Conservation (phyloP, 1,140 invertebrate genomes). For the Diorhabda sublineata region DNA sequence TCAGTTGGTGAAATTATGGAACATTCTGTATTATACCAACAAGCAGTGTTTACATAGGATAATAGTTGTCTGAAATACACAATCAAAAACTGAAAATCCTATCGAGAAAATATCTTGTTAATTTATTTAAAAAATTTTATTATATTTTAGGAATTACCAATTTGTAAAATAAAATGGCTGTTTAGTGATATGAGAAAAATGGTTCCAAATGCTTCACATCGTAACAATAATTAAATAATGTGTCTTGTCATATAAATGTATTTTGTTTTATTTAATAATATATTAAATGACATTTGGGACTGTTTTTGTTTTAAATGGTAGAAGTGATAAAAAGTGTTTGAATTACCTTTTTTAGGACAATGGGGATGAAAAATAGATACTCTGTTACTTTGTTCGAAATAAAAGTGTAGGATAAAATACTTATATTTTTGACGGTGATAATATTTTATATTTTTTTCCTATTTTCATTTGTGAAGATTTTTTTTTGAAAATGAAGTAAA, state of each 20-base stretch:
- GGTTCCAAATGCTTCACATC: neutral
- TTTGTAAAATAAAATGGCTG: neutral
- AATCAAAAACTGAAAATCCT: too few relatives aligned
- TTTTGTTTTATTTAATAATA: too few relatives aligned
- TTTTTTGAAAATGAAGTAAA: conserved; percentile 17
- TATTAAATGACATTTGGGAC: neutral
- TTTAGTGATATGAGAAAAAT: neutral
- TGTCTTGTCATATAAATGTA: too few relatives aligned
- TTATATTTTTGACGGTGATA: conserved; percentile 20
- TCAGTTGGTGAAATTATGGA: too few relatives aligned
- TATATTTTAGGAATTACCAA: neutral
- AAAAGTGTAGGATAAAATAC: conserved; percentile 2
- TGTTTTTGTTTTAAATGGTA: neutral
- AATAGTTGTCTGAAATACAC: too few relatives aligned
- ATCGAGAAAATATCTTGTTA: too few relatives aligned
- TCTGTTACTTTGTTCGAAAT: conserved; percentile 7
- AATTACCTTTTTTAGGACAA: neutral
- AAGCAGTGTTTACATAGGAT: too few relatives aligned
- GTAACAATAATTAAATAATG: too few relatives aligned
- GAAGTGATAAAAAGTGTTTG: neutral
- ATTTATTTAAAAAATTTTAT: neutral
- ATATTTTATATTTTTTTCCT: conserved; percentile 3
- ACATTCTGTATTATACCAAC: too few relatives aligned
- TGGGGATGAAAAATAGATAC: neutral
- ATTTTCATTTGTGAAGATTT: neutral